Evolutionary conservation across 2,888 invertebrate genomes (phyloP).

Genomic region (Eumerus sabulonum): DNA sequence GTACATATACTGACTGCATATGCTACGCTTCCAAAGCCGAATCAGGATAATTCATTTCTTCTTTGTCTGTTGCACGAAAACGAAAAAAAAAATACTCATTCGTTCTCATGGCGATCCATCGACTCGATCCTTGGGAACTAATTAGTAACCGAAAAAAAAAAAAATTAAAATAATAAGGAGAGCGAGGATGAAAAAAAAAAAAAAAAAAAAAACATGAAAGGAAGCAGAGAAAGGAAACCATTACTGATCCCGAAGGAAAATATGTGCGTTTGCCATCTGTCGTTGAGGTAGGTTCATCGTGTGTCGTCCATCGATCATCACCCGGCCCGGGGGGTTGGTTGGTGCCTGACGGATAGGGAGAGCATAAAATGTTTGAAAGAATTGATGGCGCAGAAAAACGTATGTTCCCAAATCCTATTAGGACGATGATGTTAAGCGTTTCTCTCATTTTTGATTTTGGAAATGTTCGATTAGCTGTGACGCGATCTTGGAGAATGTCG

Average conservation of each 20-base stretch:
- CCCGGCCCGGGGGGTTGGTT: slow-evolving; percentile 1
- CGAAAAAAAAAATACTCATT: not conserved
- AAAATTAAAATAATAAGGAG: too few species aligned
- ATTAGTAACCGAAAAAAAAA: slow-evolving; percentile 39
- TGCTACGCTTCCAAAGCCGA: slow-evolving; percentile 47
- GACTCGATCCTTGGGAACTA: slow-evolving; percentile 58
- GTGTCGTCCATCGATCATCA: slow-evolving; percentile 37
- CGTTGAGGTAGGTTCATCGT: slow-evolving; percentile 57
- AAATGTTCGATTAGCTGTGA: too few species aligned
- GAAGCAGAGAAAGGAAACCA: slow-evolving; percentile 32
- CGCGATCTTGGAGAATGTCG: too few species aligned
- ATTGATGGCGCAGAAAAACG: slow-evolving; percentile 35
- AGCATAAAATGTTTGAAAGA: not conserved
- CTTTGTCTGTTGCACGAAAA: slow-evolving; percentile 19
- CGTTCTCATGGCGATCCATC: not conserved
- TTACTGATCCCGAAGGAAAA: slow-evolving; percentile 26
- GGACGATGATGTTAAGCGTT: too few species aligned
- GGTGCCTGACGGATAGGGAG: too few species aligned
- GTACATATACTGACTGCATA: too few species aligned
- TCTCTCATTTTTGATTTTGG: too few species aligned
- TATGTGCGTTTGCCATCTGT: slow-evolving; percentile 37
- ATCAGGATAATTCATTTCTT: slow-evolving; percentile 64
- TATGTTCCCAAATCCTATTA: not conserved
- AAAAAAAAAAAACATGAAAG: too few species aligned
- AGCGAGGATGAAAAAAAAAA: slow-evolving; percentile 3